A percentile compares a stretch with the other conserved stretches of the same genome.
phyloP scores from a whole-genome alignment of 2,888 invertebrate genomes.

The Tenthredo amoena region DNA sequence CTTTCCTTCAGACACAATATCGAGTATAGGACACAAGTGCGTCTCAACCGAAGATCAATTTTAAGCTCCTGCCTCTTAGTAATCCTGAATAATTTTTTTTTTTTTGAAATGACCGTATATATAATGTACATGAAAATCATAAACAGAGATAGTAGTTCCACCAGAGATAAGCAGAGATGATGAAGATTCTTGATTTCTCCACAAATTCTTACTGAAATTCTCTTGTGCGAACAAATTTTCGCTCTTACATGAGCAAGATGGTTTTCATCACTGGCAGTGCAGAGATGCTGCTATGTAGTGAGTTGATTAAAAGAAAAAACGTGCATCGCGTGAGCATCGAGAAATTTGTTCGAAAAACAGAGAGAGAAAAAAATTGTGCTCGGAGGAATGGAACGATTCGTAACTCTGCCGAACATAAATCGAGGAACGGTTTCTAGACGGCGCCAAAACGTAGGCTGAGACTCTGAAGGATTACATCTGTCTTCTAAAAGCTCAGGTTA shows the following conservation, averaged over 20 bases:
- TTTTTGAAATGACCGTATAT: no score
- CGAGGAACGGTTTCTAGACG: conserved; percentile 24
- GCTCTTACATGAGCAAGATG: not conserved
- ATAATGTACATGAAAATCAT: no score
- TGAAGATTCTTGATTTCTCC: not conserved
- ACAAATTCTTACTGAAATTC: not conserved
- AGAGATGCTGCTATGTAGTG: not conserved
- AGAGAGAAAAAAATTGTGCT: not conserved
- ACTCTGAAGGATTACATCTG: conserved; percentile 36
- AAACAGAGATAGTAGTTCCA: no score
- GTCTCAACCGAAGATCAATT: not conserved
- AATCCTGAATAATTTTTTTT: not conserved
- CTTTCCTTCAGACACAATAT: not conserved
- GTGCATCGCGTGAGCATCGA: conserved; percentile 23
- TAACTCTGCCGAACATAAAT: conserved; percentile 28
- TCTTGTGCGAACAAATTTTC: not conserved
- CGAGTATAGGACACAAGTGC: not conserved
- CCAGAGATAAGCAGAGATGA: not conserved
- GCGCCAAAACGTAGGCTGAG: conserved; percentile 9
- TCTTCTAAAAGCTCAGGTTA: conserved; percentile 34
- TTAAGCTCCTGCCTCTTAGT: not conserved
- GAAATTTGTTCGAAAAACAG: not conserved
- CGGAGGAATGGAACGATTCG: not conserved
- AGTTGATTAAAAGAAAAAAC: not conserved
- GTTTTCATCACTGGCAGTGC: not conserved